A percentile compares a stretch with the other conserved stretches of the same genome.
phyloP scores from a whole-genome alignment of 92 coral and sea anemone genomes.

The Actinostola sp. region DNA sequence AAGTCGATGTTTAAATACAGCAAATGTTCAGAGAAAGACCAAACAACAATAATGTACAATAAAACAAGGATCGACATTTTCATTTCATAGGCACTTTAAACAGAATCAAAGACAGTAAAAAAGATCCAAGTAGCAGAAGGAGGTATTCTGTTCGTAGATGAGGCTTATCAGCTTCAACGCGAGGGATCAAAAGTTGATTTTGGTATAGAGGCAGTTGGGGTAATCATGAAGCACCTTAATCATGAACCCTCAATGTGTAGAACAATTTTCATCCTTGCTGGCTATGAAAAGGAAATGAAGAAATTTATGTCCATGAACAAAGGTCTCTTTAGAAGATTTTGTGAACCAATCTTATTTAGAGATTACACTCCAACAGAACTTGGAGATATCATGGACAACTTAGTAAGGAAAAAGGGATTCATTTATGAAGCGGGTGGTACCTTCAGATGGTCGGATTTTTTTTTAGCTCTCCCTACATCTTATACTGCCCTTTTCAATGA shows the following conservation, averaged over 20 bases:
- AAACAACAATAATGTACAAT: too few relatives aligned
- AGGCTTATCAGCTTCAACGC: conserved; percentile 33
- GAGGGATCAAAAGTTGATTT: conserved; percentile 12
- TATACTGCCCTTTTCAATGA: background rate
- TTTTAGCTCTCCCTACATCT: background rate
- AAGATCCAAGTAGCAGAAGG: conserved; percentile 33
- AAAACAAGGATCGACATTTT: too few relatives aligned
- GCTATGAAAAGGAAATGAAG: conserved; percentile 18
- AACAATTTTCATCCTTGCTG: conserved; percentile 38
- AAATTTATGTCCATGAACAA: conserved; percentile 27
- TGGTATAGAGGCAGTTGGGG: conserved; percentile 9
- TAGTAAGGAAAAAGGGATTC: background rate
- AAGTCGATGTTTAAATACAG: too few relatives aligned
- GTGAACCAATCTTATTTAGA: conserved; percentile 16
- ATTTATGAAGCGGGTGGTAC: background rate
- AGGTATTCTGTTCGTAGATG: conserved; percentile 31
- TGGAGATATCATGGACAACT: background rate
- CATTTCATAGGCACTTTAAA: too few relatives aligned
- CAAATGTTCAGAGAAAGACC: too few relatives aligned
- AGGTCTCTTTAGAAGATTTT: conserved; percentile 25
- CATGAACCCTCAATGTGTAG: background rate
- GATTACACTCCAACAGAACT: conserved; percentile 21
- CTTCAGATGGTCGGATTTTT: background rate
- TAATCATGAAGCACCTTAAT: conserved; percentile 24
- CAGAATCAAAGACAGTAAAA: conserved; percentile 25